These are phyloP conservation scores for Pituophis catenifer DNA, from an alignment of 2,113 vertebrate species.

Conservation along the genomic window DNA sequence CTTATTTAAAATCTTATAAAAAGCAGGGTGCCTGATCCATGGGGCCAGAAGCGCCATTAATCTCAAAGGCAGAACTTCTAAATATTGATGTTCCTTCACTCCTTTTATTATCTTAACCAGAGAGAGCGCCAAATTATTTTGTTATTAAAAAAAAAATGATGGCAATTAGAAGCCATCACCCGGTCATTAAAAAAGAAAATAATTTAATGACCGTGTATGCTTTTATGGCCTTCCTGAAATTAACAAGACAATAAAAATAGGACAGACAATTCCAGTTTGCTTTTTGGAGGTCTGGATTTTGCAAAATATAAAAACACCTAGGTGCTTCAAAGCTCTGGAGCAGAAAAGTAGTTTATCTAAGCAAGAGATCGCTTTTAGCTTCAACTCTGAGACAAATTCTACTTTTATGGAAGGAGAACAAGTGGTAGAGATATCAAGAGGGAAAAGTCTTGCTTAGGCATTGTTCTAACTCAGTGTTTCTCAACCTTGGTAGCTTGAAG, in stretches of 20 bases:
- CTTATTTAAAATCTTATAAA: not conserved
- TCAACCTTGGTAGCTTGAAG: too few species aligned
- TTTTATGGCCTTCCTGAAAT: constrained; percentile 20
- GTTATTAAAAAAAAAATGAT: not conserved
- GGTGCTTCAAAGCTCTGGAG: not conserved
- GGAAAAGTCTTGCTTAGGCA: not conserved
- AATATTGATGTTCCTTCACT: constrained; percentile 49
- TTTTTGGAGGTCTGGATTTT: not conserved
- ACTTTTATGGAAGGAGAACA: not conserved
- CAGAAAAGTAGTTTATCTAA: not conserved
- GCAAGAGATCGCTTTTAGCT: not conserved
- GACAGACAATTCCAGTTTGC: not conserved
- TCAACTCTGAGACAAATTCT: too few species aligned
- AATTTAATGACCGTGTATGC: constrained; percentile 4
- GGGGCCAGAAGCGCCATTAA: rapidly evolving
- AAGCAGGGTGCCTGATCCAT: not conserved
- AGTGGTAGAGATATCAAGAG: not conserved
- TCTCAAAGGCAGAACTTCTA: constrained; percentile 66
- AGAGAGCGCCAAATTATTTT: constrained; percentile 8
- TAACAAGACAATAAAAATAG: not conserved
- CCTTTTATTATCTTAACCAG: constrained; percentile 10
- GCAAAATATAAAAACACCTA: not conserved
- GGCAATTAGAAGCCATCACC: constrained; percentile 19
- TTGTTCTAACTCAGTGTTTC: not conserved
- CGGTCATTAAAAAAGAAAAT: constrained; percentile 11